Percentiles rank a stretch among this genome's conserved stretches.
Conservation (phyloP, 2,113 vertebrate genomes). For the Boleophthalmus pectinirostris region DNA sequence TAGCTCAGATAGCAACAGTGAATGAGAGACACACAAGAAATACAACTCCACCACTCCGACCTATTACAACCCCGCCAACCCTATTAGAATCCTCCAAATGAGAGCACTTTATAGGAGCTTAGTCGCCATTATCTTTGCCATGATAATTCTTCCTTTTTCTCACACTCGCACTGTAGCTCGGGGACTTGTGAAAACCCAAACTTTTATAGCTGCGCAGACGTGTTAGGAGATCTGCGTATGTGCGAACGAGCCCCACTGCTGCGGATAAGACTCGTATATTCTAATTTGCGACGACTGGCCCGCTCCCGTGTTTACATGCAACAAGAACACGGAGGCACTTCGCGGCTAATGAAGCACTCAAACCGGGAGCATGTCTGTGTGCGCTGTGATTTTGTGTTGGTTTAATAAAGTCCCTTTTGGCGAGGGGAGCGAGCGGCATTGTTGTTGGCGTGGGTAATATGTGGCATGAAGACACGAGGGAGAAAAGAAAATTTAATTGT, state of each 20-base stretch:
- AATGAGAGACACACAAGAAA: too few relatives aligned
- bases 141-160: constrained; percentile 2
- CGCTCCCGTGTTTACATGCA: neutral
- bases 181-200: neutral
- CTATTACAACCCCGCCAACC: neutral
- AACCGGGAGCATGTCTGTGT: neutral
- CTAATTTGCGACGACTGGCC: neutral
- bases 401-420: constrained; percentile 7
- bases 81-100: constrained; percentile 2
- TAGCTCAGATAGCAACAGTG: too few relatives aligned
- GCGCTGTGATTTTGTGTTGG: neutral
- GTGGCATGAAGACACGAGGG: neutral
- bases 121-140: neutral
- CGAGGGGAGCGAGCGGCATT: neutral
- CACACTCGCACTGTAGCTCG: neutral
- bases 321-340: neutral
- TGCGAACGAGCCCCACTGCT: neutral
- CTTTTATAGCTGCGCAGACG: neutral
- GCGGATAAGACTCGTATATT: neutral
- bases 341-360: neutral
- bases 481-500: neutral
- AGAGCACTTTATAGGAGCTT: constrained; percentile 3
- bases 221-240: neutral
- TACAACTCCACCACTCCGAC: neutral
- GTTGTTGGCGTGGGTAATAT: neutral